Evolutionary conservation across 2,888 invertebrate species (phyloP).

Genomic region (Coleophora deauratella): DNA sequence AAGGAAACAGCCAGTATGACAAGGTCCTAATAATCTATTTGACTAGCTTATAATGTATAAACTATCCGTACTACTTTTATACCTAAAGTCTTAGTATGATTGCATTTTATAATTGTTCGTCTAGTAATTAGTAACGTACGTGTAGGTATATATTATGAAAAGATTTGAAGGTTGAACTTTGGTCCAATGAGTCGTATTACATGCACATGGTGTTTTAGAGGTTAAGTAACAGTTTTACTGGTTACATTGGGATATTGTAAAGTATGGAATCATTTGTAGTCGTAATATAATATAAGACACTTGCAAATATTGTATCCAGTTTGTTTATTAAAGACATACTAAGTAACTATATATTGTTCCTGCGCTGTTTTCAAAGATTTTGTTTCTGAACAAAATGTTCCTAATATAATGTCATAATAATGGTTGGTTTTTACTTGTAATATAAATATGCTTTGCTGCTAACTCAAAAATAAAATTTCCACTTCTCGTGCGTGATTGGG

Average conservation of each 20-base stretch:
- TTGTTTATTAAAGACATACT: too few species aligned
- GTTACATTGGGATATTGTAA: neutral
- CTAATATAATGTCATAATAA: neutral
- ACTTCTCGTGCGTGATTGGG: too few species aligned
- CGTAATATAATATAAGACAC: too few species aligned
- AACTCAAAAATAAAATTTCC: too few species aligned
- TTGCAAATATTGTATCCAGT: too few species aligned
- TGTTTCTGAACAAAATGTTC: neutral
- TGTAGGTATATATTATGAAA: constrained; percentile 32
- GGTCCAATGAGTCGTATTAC: constrained; percentile 69
- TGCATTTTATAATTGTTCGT: constrained; percentile 13
- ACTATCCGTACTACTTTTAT: constrained; percentile 20
- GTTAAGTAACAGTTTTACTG: constrained; percentile 18
- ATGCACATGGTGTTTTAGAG: constrained; percentile 62
- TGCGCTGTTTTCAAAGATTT: neutral
- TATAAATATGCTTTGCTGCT: neutral
- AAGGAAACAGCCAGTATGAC: too few species aligned
- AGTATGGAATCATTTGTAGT: neutral
- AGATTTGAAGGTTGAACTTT: constrained; percentile 70
- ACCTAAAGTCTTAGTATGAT: constrained; percentile 17
- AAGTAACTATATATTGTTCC: neutral
- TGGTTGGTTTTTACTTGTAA: neutral
- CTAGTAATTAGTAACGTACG: constrained; percentile 15
- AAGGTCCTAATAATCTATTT: too few species aligned
- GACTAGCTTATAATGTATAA: too few species aligned